Evolutionary conservation across 53 echinoderm and acorn worm species (phyloP), one percentile per base, ranked within the genome.

Genomic region (Apostichopus leukothele): DNA sequence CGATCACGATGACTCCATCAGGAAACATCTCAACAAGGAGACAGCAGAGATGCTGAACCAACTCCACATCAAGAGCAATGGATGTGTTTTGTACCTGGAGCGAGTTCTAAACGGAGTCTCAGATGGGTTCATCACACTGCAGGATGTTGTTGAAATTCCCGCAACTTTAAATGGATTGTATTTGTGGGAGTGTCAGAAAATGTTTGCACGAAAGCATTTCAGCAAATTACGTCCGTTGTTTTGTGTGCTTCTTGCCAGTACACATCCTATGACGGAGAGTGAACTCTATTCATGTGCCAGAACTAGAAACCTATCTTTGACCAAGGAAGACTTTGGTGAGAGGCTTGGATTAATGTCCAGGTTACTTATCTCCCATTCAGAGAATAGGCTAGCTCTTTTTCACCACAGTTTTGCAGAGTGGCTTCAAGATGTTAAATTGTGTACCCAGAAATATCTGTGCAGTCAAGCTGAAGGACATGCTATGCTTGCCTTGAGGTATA

Each of bases 31-130:
- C 53, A 97, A 95, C 86, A 91, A 92, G 68, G 98, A 98, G 51
- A 99, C 99, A 10, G 99, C 99, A 57, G 99, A 99, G 86, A 99
- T 99, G 99, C 78, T 99, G 75, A 99, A 99, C 79, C 99, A 99
- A 60, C 90, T 99, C 6, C 99, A 99, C 76, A 99, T 99, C 78
- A 99, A 99, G 87, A 96, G 96, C 86, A 99, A 99, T 90, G 99
- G 99, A 53, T 99, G 99, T 83, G 94, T 99, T 75, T 93, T 99
- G 92, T 99, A 99, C 83, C 90, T 99, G 51, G 99, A 99, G 90
- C 92, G 96, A 89, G 99, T 99, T 21, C 90, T 99, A 73, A 94
- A 96, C 85, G 99, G 99, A 73, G 99, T 99, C 18, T 96, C 96
- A 53, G 96, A 99, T 25, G 93, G 94, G 71, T 99, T 95, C 89